Conservation (phyloP, 2,797 vertebrate genomes). For the Mallotus villosus region DNA sequence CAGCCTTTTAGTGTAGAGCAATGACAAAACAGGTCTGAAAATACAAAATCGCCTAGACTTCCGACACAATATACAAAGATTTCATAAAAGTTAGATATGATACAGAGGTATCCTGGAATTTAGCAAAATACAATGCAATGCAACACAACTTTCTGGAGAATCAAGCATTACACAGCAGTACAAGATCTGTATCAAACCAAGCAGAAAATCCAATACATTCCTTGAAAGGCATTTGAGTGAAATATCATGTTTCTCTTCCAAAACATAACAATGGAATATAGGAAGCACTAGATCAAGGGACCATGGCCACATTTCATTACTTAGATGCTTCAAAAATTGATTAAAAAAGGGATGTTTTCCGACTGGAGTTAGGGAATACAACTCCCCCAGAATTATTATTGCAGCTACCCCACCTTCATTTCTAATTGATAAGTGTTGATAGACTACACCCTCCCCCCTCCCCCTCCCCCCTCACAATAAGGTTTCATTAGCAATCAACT, state of each 20-base stretch:
- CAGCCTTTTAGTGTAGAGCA: background rate
- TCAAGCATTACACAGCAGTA: constrained; percentile 17
- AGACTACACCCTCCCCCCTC: constrained; percentile 22
- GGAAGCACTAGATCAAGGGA: constrained; percentile 51
- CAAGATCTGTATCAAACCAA: constrained; percentile 50
- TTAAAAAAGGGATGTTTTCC: constrained; percentile 40
- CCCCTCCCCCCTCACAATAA: constrained; percentile 7
- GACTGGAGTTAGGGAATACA: constrained; percentile 9
- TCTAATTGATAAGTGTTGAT: constrained; percentile 23
- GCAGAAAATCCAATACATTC: constrained; percentile 47
- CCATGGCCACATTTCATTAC: constrained; percentile 21
- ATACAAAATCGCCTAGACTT: constrained; percentile 33
- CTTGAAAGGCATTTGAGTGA: constrained; percentile 54
- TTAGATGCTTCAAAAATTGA: constrained; percentile 21
- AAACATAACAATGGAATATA: constrained; percentile 42
- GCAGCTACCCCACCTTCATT: background rate
- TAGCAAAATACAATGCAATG: constrained; percentile 44
- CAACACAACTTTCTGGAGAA: constrained; percentile 48
- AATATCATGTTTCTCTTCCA: constrained; percentile 37
- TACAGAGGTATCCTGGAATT: constrained; percentile 13
- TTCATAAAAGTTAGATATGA: constrained; percentile 20
- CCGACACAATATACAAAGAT: constrained; percentile 34
- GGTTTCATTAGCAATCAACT: constrained; percentile 28
- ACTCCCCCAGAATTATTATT: background rate
- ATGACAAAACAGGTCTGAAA: constrained; percentile 6